These are phyloP conservation scores for Paradisaea rubra DNA, from an alignment of 2,113 vertebrate species.

Conservation along the genomic window DNA sequence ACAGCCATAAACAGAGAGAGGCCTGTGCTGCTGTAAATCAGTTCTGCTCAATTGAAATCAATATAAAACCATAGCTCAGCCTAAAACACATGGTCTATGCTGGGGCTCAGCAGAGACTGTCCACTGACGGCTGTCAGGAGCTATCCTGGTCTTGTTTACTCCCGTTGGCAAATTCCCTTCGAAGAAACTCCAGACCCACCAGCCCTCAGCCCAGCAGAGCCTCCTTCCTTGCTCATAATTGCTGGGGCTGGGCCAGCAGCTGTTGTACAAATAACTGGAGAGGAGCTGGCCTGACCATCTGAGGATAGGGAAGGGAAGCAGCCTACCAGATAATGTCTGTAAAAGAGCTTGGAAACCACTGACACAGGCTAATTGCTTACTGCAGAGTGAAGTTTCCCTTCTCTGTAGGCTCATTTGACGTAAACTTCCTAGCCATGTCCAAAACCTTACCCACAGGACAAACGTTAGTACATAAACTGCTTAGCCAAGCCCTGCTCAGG, in stretches of 20 bases:
- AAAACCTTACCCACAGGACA: background rate
- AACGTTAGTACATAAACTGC: background rate
- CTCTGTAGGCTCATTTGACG: background rate
- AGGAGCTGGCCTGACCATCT: background rate
- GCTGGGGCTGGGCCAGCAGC: conserved; percentile 10
- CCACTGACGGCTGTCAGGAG: background rate
- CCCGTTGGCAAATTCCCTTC: background rate
- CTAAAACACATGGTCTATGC: background rate
- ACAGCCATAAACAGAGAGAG: background rate
- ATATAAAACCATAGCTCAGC: background rate
- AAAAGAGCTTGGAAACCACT: background rate
- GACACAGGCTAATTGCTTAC: background rate
- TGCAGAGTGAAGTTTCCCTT: background rate
- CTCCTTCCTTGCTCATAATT: background rate
- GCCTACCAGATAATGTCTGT: background rate
- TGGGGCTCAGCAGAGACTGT: background rate
- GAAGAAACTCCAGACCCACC: background rate
- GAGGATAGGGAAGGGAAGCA: background rate
- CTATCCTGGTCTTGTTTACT: background rate
- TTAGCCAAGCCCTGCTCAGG: background rate
- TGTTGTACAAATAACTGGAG: background rate
- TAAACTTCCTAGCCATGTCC: background rate
- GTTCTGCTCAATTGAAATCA: background rate
- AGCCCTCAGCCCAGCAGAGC: background rate
- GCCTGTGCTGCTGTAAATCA: background rate